Base-by-base conservation (phyloP, 2,797 vertebrate genomes). In the Meriones psammophilus region DNA sequence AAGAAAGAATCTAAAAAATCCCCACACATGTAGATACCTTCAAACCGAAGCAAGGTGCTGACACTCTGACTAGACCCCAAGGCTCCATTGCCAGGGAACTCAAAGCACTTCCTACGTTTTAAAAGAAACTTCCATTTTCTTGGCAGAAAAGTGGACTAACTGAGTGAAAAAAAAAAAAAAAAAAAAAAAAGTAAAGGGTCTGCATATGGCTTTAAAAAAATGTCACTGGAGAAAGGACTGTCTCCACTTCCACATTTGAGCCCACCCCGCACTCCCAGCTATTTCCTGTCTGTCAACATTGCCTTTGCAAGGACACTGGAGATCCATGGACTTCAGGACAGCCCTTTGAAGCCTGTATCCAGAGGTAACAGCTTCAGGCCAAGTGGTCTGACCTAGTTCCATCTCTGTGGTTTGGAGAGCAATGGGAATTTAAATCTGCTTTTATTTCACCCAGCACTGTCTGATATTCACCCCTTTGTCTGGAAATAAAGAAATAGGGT, bases 351-450 rank as follows among this genome's bases (percentile, higher is more conserved):
- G 56, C 54, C 66, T 87, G 88, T 73, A 64, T 87, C 76, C 88
- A 89, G 88, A 86, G 62, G 90, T 50, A 92, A 33, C 60, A 68
- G 62, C 88, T 88, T 54, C 69, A 88, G 68, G 60, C 91, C 64
- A 93, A 96, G 54, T 88, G 39, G 39, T 92, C 60, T 96, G 71
- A 97, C 81, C 90, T 30, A 97, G 62, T 88, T 96, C 74, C 78
- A 80, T 87, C 78, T 92, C 79, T 73, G n/a, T 86, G 64, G 58
- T 84, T 96, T 94, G 69, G 62, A 96, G 9, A 93, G 56, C 78
- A 89, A 88, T 24, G 64, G 58, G 76, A 87, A 98, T 95, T 93
- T 80, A 93, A 97, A 94, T 93, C 68, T 92, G 36, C 66, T 87
- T 96, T 92, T 86, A 64, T 96, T 93, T 92, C 14, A 78, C 76